Evolutionary conservation across 1,140 invertebrate species (phyloP).

Genomic region (Bombyx mandarina): DNA sequence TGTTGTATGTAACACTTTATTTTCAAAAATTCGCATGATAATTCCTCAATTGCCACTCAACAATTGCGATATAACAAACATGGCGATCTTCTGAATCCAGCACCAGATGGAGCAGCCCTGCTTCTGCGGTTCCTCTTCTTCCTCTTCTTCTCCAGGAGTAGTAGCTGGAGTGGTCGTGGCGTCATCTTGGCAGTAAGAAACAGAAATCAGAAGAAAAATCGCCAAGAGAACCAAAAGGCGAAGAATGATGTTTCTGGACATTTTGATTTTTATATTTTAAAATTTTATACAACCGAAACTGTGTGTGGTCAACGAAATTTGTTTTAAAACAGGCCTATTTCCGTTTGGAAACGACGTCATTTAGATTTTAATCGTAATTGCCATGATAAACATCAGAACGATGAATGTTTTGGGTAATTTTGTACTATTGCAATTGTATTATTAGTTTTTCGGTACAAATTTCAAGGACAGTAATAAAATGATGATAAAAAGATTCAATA

Average conservation of each 20-base stretch:
- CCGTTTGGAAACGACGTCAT: not conserved
- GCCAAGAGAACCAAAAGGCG: slow-evolving; percentile 26
- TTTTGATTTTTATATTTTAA: slow-evolving; percentile 7
- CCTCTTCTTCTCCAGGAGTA: slow-evolving; percentile 39
- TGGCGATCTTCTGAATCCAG: slow-evolving; percentile 67
- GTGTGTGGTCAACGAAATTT: slow-evolving; percentile 1
- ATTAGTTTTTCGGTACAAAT: too few relatives aligned
- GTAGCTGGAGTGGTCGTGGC: slow-evolving; percentile 29
- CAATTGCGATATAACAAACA: slow-evolving; percentile 64
- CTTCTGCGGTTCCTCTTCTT: slow-evolving; percentile 52
- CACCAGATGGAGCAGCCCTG: slow-evolving; percentile 66
- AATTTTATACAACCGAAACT: not conserved
- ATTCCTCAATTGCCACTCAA: slow-evolving; percentile 32
- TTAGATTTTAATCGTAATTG: not conserved
- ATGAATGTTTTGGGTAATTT: not conserved
- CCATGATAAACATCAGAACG: not conserved
- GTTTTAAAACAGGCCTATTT: not conserved
- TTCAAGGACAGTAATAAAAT: too few relatives aligned
- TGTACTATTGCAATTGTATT: too few relatives aligned
- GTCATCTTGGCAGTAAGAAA: slow-evolving; percentile 39
- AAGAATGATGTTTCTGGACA: slow-evolving; percentile 6
- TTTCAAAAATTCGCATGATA: not conserved
- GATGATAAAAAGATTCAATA: too few relatives aligned
- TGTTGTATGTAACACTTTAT: not conserved
- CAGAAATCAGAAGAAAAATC: slow-evolving; percentile 17